Base-by-base conservation (phyloP, 2,797 vertebrate species). In the Cyclopterus lumpus region DNA sequence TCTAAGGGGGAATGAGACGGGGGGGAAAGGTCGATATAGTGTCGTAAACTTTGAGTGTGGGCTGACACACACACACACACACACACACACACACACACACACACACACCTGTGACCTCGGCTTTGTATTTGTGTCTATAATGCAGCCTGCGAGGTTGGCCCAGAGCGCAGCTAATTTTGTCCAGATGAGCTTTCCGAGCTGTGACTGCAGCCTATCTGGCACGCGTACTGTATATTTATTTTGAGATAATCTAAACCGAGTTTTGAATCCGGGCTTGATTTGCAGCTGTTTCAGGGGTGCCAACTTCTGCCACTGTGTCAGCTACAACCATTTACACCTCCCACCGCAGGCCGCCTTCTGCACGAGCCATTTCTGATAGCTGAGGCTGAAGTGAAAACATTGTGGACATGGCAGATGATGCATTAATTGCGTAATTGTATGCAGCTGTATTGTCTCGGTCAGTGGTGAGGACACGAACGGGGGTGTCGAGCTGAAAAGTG, bases 391-490 rank as follows among this genome's bases (percentile, higher is more conserved):
- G 61, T 81, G 49, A 90, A 90, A 91, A 89, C 82, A 89, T 46
- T 74, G 67, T 12, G 82, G 67, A 76, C 85, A 86, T 86, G 84
- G 88, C 87, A 89, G 88, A 88, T 89, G 83, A 89, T 77, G 83
- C 75, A 86, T 86, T 92, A 91, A 90, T 92, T 90, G 83, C 73
- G 79, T 92, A 93, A 93, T 87, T 90, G 83, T 63, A 55, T 59
- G 77, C 93, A 93, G 89, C 85, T 94, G 89, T 77, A 82, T 86
- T 83, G 86, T 88, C 85, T 89, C 73, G 87, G 84, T 90, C 80
- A 86, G 73, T 88, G 86, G 78, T 73, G 76, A 89, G 86, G 80
- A 85, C 83, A 84, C 77, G 81, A 65, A 65, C 49, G 32, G 62
- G 62, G 53, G 59, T 75, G 78, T 80, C 10, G 34, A 51, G 80